Evolutionary conservation across 2,797 vertebrate species (phyloP).

Genomic region (Myotis daubentonii): DNA sequence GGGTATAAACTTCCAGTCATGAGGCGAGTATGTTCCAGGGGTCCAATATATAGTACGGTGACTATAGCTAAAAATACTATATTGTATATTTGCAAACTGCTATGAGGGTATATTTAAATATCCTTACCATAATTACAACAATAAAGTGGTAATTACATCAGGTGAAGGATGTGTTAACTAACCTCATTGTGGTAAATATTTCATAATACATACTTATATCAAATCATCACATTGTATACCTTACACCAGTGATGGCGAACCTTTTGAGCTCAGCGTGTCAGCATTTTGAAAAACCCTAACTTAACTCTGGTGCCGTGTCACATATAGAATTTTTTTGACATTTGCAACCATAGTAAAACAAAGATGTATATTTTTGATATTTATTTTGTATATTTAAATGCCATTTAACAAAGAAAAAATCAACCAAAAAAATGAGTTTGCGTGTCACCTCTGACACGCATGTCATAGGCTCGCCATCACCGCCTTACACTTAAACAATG

Average conservation of each 20-base stretch:
- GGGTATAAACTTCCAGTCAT: background rate
- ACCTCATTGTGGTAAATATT: background rate
- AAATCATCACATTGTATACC: background rate
- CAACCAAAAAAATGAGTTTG: too few relatives aligned
- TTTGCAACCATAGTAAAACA: too few relatives aligned
- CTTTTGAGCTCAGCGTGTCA: too few relatives aligned
- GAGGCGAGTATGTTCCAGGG: background rate
- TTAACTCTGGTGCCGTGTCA: too few relatives aligned
- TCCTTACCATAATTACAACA: background rate
- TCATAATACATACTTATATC: background rate
- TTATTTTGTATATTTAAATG: too few relatives aligned
- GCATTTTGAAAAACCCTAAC: too few relatives aligned
- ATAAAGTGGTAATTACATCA: background rate
- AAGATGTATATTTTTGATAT: too few relatives aligned
- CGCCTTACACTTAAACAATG: background rate
- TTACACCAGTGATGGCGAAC: background rate
- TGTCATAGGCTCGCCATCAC: too few relatives aligned
- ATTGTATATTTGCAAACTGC: background rate
- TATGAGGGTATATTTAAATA: background rate
- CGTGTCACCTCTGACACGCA: too few relatives aligned
- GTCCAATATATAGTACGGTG: background rate
- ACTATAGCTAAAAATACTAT: background rate
- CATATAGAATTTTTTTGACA: too few relatives aligned
- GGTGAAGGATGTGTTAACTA: background rate
- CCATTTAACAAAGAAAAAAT: too few relatives aligned